These are phyloP conservation scores for Lacanobia oleracea DNA, from an alignment of 2,888 invertebrate genomes.

Conservation along the genomic window DNA sequence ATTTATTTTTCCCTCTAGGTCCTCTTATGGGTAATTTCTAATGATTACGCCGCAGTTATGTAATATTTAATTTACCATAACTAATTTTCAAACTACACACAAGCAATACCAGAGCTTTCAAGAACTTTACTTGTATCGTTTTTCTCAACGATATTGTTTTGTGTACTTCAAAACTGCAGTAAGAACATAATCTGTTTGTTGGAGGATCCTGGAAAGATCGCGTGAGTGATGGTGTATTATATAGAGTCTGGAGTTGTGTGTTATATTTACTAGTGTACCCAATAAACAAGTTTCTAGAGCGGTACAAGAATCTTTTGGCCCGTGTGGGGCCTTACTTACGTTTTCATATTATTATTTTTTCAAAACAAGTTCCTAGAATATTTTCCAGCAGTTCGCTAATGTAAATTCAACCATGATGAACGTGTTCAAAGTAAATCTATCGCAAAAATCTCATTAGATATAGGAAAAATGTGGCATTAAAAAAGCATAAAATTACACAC, in stretches of 20 bases:
- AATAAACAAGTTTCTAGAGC: too few relatives aligned
- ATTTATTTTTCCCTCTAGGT: too few relatives aligned
- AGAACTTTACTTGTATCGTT: not conserved
- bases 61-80: too few relatives aligned
- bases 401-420: not conserved
- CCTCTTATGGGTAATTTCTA: too few relatives aligned
- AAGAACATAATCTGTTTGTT: not conserved
- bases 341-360: too few relatives aligned
- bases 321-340: too few relatives aligned
- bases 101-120: not conserved
- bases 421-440: not conserved
- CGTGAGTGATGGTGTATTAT: too few relatives aligned
- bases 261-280: too few relatives aligned
- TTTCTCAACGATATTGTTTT: not conserved
- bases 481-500: constrained; percentile 18
- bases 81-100: not conserved
- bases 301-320: too few relatives aligned
- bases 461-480: not conserved
- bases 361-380: not conserved
- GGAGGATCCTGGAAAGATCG: not conserved
- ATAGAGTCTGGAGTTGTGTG: too few relatives aligned
- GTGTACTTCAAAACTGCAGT: not conserved
- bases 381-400: too few relatives aligned
- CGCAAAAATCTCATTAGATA: not conserved
- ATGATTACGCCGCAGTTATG: not conserved